Evolutionary conservation across 2,113 vertebrate species (phyloP), one percentile per base, ranked within the genome.

Genomic region (Triplophysa tibetana): DNA sequence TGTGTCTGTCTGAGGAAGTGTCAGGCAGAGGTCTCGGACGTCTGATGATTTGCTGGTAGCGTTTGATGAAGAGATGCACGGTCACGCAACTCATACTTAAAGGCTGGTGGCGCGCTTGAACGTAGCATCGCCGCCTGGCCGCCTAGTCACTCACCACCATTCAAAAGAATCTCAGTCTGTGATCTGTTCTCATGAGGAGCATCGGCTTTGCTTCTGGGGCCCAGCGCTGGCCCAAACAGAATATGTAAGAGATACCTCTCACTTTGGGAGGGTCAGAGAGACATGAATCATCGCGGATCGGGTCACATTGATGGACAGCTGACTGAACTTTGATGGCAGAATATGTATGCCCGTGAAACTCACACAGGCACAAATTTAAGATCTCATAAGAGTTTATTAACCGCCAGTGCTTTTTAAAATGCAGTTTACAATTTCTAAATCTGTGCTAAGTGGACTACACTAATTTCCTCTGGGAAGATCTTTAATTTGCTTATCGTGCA

Each of bases 41-140:
- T 77, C 88, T 86, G 79, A 78, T 85, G 86, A 79, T 82, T 85
- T 72, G 81, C 26, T 19, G 41, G 75, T 17, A 11, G 77, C 90
- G 90, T 92, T 90, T 90, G 91, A 93, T 91, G 88, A 89, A 89
- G 88, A 86, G 86, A 92, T 89, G 88, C 5, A 89, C 83, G 81
- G 82, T 83, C 92, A 91, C 85, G 88, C 90, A 90, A 84, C 86
- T 76, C 79, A 77, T 84, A 54, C 84, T 87, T 88, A 91, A 92
- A 90, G 88, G 87, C 88, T 85, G 85, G 50, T 78, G 73, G 81
- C 75, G 81, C 83, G 72, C 81, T 62, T 79, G 77, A 78, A 84
- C 85, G 38, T 58, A 66, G 87, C 84, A 87, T 89, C 85, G 78
- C 83, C 80, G 81, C 81, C 82, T 79, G 80, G 70, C 84, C 83